Evolutionary conservation across 2,888 invertebrate species (phyloP).

Genomic region (Apocheima hispidaria): DNA sequence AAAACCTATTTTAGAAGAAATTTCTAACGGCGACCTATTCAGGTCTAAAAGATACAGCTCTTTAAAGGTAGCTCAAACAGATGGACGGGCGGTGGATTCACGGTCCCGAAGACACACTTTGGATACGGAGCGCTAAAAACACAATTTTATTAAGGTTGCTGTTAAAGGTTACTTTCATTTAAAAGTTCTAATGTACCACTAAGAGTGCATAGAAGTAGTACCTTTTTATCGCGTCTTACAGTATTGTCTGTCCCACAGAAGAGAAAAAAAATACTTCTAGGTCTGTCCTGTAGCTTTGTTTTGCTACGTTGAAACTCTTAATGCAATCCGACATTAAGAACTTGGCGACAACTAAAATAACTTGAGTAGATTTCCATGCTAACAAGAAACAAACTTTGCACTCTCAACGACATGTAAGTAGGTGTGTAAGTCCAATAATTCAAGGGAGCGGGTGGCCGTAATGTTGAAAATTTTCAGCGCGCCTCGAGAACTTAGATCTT

Average conservation of each 20-base stretch:
- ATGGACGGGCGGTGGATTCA: too few relatives aligned
- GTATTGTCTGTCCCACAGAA: not conserved
- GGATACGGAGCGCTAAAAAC: too few relatives aligned
- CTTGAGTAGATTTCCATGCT: slow-evolving; percentile 66
- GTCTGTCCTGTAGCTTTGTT: slow-evolving; percentile 7
- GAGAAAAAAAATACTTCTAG: too few relatives aligned
- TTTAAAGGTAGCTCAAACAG: too few relatives aligned
- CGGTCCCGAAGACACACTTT: too few relatives aligned
- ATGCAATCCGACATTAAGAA: slow-evolving; percentile 45
- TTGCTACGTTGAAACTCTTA: slow-evolving; percentile 38
- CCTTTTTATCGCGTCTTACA: not conserved
- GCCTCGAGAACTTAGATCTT: slow-evolving; percentile 69
- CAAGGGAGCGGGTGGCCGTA: slow-evolving; percentile 78
- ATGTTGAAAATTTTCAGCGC: slow-evolving; percentile 76
- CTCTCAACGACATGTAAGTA: slow-evolving; percentile 74
- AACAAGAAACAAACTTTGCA: slow-evolving; percentile 79
- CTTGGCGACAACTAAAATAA: slow-evolving; percentile 55
- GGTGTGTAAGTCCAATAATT: slow-evolving; percentile 80
- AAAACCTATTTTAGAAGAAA: too few relatives aligned
- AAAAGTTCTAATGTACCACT: not conserved
- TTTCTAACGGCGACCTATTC: too few relatives aligned
- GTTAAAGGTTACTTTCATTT: too few relatives aligned
- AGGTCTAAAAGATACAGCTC: too few relatives aligned
- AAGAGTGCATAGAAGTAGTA: not conserved
- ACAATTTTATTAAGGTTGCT: too few relatives aligned